These are phyloP conservation scores for Elgonia sp. DNA, from an alignment of 2,888 invertebrate species.

Conservation along the genomic window DNA sequence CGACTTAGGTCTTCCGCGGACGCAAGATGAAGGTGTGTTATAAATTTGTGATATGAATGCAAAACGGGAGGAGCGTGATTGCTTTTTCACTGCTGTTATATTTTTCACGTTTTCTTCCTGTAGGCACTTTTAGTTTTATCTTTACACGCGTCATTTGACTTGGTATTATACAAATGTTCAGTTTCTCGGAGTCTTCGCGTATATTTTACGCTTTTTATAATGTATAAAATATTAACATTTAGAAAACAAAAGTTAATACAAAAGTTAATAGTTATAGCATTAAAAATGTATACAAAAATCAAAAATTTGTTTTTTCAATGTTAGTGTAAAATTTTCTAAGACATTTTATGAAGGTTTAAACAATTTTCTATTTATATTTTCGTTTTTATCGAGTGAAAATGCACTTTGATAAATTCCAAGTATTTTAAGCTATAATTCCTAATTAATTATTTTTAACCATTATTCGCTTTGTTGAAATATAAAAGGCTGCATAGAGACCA, in stretches of 20 bases:
- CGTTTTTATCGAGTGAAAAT: too few species aligned
- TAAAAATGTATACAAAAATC: too few species aligned
- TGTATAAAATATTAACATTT: slow-evolving; percentile 8
- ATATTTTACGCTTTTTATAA: slow-evolving; percentile 31
- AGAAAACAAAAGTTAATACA: not conserved
- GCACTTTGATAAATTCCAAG: too few species aligned
- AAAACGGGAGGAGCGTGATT: slow-evolving; percentile 64
- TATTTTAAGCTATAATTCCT: too few species aligned
- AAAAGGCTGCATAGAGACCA: too few species aligned
- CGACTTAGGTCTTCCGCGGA: slow-evolving; percentile 89
- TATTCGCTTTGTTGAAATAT: too few species aligned
- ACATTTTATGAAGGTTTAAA: too few species aligned
- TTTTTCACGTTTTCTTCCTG: slow-evolving; percentile 56
- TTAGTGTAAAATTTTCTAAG: too few species aligned
- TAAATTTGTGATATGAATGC: slow-evolving; percentile 86
- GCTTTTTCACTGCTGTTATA: slow-evolving; percentile 41
- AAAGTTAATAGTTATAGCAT: too few species aligned
- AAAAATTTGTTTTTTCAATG: too few species aligned
- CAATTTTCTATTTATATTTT: too few species aligned
- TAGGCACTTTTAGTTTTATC: slow-evolving; percentile 65
- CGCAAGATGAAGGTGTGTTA: slow-evolving; percentile 90
- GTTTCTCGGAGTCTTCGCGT: slow-evolving; percentile 28
- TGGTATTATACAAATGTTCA: slow-evolving; percentile 33
- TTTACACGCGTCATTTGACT: slow-evolving; percentile 53
- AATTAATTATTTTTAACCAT: too few species aligned